Evolutionary conservation across 2,113 vertebrate genomes (phyloP).

Genomic region (Corythornis madagascariensis): DNA sequence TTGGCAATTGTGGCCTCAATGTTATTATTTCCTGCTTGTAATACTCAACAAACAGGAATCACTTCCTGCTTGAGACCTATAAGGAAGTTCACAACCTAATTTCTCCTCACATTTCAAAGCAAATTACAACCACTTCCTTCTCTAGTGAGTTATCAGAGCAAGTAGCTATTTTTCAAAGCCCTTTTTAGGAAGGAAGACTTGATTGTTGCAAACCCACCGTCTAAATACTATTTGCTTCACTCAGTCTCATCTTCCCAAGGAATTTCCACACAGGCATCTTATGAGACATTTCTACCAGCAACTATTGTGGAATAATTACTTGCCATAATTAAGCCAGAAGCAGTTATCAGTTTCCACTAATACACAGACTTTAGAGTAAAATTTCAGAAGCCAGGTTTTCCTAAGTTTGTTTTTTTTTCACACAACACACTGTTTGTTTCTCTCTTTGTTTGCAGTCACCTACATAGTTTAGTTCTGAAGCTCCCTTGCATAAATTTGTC

Average conservation of each 20-base stretch:
- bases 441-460: background rate
- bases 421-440: background rate
- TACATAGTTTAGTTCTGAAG: background rate
- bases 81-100: conserved; percentile 1
- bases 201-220: background rate
- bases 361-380: fast-evolving
- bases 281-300: background rate
- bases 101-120: conserved; percentile 6
- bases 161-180: background rate
- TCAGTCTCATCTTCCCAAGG: background rate
- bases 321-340: background rate
- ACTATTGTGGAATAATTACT: background rate
- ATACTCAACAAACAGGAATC: background rate
- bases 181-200: background rate
- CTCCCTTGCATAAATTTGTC: background rate
- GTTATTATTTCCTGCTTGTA: conserved; percentile 46
- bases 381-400: background rate
- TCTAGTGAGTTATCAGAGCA: background rate
- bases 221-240: background rate
- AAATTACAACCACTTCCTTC: background rate
- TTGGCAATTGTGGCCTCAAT: background rate
- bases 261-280: background rate
- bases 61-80: conserved; percentile 44
- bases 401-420: background rate
- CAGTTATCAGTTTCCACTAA: background rate